phyloP scores from a whole-genome alignment of 1,140 invertebrate genomes.

The Heliconius hewitsoni region DNA sequence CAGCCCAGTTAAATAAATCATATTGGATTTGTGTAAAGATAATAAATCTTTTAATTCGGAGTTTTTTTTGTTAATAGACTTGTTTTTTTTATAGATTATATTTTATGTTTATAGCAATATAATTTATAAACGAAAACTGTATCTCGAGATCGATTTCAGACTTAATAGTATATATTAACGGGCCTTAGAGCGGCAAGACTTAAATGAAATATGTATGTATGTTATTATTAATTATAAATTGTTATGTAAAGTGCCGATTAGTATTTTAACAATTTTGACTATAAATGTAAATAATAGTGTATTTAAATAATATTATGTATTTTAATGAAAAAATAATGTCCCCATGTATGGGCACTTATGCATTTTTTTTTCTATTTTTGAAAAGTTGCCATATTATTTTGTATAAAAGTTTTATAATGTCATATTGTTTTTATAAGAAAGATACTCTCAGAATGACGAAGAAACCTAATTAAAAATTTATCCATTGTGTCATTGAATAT shows the following conservation, averaged over 20 bases:
- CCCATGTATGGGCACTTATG: neutral
- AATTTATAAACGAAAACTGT: too few relatives aligned
- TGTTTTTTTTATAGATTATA: too few relatives aligned
- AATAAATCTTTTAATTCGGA: too few relatives aligned
- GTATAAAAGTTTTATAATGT: neutral
- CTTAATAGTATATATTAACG: too few relatives aligned
- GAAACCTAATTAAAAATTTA: neutral
- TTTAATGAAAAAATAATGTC: neutral
- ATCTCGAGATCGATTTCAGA: too few relatives aligned
- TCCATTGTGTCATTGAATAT: too few relatives aligned
- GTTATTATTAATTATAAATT: slow-evolving; percentile 9
- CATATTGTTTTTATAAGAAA: neutral
- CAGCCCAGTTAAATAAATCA: too few relatives aligned
- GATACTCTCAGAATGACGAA: neutral
- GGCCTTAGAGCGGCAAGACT: too few relatives aligned
- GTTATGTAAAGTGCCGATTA: slow-evolving; percentile 60
- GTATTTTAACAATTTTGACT: slow-evolving; percentile 49
- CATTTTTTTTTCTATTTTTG: slow-evolving; percentile 6
- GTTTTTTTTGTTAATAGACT: too few relatives aligned
- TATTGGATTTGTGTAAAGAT: too few relatives aligned
- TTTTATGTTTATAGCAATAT: too few relatives aligned
- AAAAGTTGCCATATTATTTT: slow-evolving; percentile 5
- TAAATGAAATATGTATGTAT: neutral
- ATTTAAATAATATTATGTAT: neutral
- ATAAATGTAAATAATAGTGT: slow-evolving; percentile 39